Evolutionary conservation across 1,140 invertebrate species (phyloP).

Genomic region (Magallana angulata): DNA sequence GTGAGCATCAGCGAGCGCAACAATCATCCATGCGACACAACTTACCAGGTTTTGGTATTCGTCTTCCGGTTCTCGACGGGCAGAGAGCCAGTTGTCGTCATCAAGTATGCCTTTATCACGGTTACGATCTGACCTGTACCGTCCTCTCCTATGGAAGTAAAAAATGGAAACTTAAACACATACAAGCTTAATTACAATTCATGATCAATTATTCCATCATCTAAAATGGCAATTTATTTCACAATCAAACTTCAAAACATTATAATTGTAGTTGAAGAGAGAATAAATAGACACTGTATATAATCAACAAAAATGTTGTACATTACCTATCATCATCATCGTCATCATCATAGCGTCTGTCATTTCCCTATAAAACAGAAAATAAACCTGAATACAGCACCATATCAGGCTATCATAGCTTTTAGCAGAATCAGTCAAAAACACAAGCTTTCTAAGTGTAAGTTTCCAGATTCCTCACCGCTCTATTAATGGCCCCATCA

Average conservation of each 20-base stretch:
- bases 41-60: constrained; percentile 49
- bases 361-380: constrained; percentile 13
- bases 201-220: too few species aligned
- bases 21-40: not conserved
- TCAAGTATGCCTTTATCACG: constrained; percentile 41
- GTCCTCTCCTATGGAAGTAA: constrained; percentile 28
- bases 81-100: constrained; percentile 48
- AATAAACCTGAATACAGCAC: not conserved
- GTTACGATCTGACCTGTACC: constrained; percentile 32
- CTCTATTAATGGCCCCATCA: constrained; percentile 54
- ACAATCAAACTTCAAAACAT: too few species aligned
- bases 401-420: too few species aligned
- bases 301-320: too few species aligned
- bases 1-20: not conserved
- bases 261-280: too few species aligned
- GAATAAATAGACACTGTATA: too few species aligned
- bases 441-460: not conserved
- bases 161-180: too few species aligned
- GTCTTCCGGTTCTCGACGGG: constrained; percentile 1
- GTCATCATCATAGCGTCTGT: not conserved
- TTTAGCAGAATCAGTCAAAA: too few species aligned
- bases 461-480: not conserved
- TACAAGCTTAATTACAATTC: too few species aligned
- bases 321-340: not conserved
- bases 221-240: too few species aligned